Base-by-base conservation (phyloP, 2,888 invertebrate genomes). In the Leuctra nigra region DNA sequence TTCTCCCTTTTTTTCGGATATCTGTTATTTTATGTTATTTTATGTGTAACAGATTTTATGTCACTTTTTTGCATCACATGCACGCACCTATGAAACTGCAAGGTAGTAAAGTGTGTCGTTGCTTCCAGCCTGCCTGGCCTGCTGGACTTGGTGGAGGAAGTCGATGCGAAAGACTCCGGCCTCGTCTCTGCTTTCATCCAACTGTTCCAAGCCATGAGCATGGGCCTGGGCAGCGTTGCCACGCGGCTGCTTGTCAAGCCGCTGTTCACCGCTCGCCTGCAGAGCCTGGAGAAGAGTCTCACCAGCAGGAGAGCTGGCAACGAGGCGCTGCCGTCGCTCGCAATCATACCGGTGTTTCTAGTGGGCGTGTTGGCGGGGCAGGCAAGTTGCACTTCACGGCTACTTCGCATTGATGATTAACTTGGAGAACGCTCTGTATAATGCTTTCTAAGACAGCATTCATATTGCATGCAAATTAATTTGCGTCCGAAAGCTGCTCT, bases 151-250 rank as follows among this genome's bases (percentile, higher is more conserved):
- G 67, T 80, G 7, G 76, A 76, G 64, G 75, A 73, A 55, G 69
- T 82, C 1, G 78, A 80, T 57, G 69, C 77, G 33, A 67, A 73
- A 2, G 75, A 79, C 61, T 78, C 78, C 61, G 68, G 70, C 22
- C 65, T 80, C 54, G 69, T 83, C 6, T 75, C 76, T 61, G 70
- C 73, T 53, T 72, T 82, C 50, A 73, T 81, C 38, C 72, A 74
- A 44, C 76, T 81, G 57, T 77, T 83, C 64, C 74, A 75, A 44
- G 75, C 75, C 24, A 72, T 84, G 52, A 82, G 83, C 63, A 74
- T 80, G 20, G 80, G 83, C 55, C 87, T 88, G 67, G 86, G 87
- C 6, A 73, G 74, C 59, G 75, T 77, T 38, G 84, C 88, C 67
- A 79, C 82, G 0, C 69, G 69, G 54, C 33, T 13, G 22, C 56